Evolutionary conservation across 2,113 vertebrate species (phyloP), one percentile per base, ranked within the genome.

Genomic region (Microcebus jonahi): DNA sequence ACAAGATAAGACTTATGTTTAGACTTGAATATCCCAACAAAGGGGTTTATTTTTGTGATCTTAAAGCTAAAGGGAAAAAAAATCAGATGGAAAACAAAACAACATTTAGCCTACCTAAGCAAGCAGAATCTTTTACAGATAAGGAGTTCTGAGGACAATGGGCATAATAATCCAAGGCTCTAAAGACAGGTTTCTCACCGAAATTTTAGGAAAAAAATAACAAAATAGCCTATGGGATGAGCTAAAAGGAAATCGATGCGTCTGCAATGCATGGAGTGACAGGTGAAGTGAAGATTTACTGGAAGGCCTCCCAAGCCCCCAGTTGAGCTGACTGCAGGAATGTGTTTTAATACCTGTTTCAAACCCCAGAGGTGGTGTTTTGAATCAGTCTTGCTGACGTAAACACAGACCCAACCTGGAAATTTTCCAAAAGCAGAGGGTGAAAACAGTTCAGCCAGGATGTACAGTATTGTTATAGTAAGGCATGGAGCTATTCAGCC

Each of bases 361-460:
- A 87, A 97, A 76, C 96, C 97, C 95, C 25, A n/a, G 81, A 94
- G 82, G 94, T 97, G 91, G 88, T 93, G 86, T 96, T 98, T 97
- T 97, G 95, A 98, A 95, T 97, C 90, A 85, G 63, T 97, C 93
- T 83, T 90, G 95, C 96, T 97, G 97, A 97, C 0, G 1, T 96
- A 97, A 98, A 97, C 96, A 92, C n/a, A 97, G 96, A 71, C 57
- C 53, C 63, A 89, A 88, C 61, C 97, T 98, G 97, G 98, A 98
- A 92, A 53, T 45, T 36, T 77, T 97, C 97, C 97, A 96, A 25
- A 96, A 29, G 2, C 0, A 79, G 71, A 94, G 80, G 75, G 34
- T 39, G 96, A 82, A 88, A 96, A 77, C 50, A 80, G 96, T 96
- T 97, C 95, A 94, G 86, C 45, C 63, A 92, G 97, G 70, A 95